These are phyloP conservation scores for Ceuthmochares aereus DNA, from an alignment of 2,113 vertebrate genomes.

Conservation along the genomic window DNA sequence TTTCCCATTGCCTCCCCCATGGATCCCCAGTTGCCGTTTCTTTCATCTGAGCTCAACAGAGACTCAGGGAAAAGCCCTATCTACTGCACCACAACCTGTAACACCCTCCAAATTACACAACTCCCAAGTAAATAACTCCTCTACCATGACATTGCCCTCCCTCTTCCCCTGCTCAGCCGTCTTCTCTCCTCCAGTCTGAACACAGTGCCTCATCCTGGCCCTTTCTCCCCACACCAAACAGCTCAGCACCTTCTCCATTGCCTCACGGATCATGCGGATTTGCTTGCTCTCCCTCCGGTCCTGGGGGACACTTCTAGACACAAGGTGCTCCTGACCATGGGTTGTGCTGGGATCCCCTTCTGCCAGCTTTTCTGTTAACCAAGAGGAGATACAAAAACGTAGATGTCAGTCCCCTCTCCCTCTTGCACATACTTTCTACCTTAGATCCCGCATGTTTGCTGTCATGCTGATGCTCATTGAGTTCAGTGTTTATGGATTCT, in stretches of 20 bases:
- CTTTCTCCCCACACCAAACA: neutral
- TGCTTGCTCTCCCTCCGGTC: constrained; percentile 7
- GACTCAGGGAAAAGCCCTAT: neutral
- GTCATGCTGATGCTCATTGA: neutral
- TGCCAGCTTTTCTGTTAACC: constrained; percentile 66
- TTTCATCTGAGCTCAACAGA: neutral
- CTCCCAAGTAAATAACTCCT: neutral
- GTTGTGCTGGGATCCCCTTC: constrained; percentile 4
- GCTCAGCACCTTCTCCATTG: constrained; percentile 73
- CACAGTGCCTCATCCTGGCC: neutral
- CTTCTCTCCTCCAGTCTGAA: neutral
- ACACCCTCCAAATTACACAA: neutral
- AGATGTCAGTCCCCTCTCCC: neutral
- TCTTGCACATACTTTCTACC: neutral
- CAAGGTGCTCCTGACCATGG: neutral
- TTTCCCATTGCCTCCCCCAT: neutral
- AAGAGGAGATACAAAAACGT: neutral
- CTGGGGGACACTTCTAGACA: neutral
- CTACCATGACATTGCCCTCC: neutral
- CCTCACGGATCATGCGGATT: constrained; percentile 72
- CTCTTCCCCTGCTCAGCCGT: neutral
- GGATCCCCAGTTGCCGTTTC: neutral
- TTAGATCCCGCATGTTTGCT: neutral
- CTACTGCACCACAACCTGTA: neutral
- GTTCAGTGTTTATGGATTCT: constrained; percentile 26